These are phyloP conservation scores for Tricholauxania praeusta DNA, from an alignment of 2,888 invertebrate species.

Conservation along the genomic window DNA sequence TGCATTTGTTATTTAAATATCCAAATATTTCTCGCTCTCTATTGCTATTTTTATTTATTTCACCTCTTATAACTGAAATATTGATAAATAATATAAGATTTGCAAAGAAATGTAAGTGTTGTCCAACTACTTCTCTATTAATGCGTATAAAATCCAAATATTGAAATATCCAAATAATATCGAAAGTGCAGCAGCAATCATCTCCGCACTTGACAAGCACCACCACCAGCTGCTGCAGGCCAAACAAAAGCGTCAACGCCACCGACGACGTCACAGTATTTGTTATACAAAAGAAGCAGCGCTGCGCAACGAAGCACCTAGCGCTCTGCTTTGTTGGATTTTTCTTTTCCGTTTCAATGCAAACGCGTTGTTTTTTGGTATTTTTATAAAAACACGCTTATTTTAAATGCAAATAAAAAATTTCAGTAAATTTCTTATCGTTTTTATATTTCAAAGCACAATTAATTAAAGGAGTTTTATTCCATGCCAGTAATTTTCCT, in stretches of 20 bases:
- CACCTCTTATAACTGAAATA: background rate
- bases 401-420: no score
- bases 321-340: no score
- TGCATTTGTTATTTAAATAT: no score
- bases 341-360: no score
- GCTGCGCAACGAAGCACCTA: background rate
- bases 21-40: no score
- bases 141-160: background rate
- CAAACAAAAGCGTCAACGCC: conserved; percentile 4
- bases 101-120: background rate
- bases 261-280: conserved; percentile 37
- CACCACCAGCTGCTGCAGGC: background rate
- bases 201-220: background rate
- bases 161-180: background rate
- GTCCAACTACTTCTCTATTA: background rate
- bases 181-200: background rate
- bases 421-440: no score
- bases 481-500: no score
- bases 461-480: no score
- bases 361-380: no score
- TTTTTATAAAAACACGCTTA: no score
- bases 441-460: no score
- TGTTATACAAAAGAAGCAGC: conserved; percentile 42
- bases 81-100: background rate
- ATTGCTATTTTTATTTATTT: no score